phyloP scores from a whole-genome alignment of 1,140 invertebrate species.

The Bombus superbus region DNA sequence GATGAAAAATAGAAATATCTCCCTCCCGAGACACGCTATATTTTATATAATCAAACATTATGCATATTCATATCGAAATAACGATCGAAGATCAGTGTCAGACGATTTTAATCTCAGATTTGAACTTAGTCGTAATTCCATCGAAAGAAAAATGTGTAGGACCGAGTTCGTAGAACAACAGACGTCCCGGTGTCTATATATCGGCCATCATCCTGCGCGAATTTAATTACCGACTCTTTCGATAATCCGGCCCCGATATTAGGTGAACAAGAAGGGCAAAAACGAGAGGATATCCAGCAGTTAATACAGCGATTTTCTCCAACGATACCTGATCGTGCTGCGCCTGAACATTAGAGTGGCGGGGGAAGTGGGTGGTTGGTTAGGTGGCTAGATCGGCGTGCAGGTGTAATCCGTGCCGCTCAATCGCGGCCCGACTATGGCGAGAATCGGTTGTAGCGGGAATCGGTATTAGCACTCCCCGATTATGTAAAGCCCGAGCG shows the following conservation, averaged over 20 bases:
- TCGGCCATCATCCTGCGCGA: not conserved
- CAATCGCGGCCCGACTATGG: constrained; percentile 62
- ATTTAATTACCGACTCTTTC: constrained; percentile 11
- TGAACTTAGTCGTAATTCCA: not conserved
- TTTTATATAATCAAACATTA: no score
- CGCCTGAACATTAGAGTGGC: constrained; percentile 1
- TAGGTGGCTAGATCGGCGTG: constrained; percentile 28
- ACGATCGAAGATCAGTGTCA: not conserved
- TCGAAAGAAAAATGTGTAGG: no score
- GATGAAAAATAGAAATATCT: no score
- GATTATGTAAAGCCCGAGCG: constrained; percentile 76
- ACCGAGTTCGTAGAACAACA: not conserved
- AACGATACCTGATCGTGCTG: not conserved
- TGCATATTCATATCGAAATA: no score
- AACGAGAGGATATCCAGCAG: not conserved
- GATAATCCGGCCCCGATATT: not conserved
- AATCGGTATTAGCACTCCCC: constrained; percentile 70
- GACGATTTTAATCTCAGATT: not conserved
- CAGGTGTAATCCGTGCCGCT: constrained; percentile 66
- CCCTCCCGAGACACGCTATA: no score
- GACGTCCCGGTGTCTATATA: not conserved
- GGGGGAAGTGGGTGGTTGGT: not conserved
- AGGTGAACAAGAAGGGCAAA: not conserved
- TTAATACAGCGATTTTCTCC: not conserved
- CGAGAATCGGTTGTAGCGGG: constrained; percentile 62